Percentiles rank a stretch among this genome's conserved stretches.
Conservation (phyloP, 1,140 invertebrate genomes). For the Atta cephalotes region DNA sequence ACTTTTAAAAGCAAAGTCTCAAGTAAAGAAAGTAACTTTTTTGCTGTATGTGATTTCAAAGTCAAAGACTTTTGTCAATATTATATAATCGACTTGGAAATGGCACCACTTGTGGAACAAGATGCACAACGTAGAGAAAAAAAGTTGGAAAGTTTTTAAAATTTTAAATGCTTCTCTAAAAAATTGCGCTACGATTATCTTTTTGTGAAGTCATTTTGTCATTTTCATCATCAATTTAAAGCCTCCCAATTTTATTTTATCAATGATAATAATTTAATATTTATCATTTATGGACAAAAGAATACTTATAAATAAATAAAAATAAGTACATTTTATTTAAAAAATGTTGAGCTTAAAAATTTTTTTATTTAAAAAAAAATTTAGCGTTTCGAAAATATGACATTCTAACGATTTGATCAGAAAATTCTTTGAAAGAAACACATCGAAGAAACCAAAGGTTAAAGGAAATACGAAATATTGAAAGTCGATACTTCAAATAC, state of each 20-base stretch:
- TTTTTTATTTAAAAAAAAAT: neutral
- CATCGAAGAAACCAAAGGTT: neutral
- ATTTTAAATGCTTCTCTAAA: neutral
- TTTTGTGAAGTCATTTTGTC: neutral
- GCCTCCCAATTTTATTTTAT: neutral
- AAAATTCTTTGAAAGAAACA: neutral
- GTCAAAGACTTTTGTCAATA: slow-evolving; percentile 15
- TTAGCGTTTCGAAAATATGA: slow-evolving; percentile 1
- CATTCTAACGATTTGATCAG: neutral
- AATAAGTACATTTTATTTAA: neutral
- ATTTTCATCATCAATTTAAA: neutral
- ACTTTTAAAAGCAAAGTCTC: neutral
- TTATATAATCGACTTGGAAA: slow-evolving; percentile 16
- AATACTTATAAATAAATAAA: neutral
- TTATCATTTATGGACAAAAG: neutral
- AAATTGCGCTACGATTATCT: neutral
- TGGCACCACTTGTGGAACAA: neutral
- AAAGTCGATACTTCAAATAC: neutral
- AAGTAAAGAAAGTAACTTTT: neutral
- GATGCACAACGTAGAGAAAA: neutral
- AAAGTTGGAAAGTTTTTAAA: slow-evolving; percentile 8
- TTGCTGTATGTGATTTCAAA: neutral
- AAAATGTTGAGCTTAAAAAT: neutral
- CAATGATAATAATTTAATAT: neutral
- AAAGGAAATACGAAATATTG: slow-evolving; percentile 10